A percentile compares a stretch with the other conserved stretches of the same genome.
These are phyloP conservation scores for Amia ocellicauda DNA, from an alignment of 2,113 vertebrate genomes.

Conservation along the genomic window DNA sequence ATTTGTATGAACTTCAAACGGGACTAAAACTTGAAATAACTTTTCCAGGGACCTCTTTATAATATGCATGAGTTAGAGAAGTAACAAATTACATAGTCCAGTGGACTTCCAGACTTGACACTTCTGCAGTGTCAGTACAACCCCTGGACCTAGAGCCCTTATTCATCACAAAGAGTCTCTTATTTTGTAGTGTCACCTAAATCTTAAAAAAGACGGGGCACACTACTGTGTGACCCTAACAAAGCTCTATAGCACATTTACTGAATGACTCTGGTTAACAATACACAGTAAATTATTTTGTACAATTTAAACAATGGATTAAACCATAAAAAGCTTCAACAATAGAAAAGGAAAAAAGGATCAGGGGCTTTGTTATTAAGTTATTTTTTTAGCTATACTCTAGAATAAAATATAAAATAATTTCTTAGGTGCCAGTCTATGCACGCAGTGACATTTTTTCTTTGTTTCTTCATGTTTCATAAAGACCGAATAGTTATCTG, in stretches of 20 bases:
- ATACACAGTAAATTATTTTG: constrained; percentile 69
- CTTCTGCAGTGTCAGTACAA: too few relatives aligned
- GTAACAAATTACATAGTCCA: constrained; percentile 49
- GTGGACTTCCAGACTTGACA: not conserved
- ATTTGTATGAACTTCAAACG: too few relatives aligned
- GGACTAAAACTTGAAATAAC: too few relatives aligned
- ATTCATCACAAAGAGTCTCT: constrained; percentile 38
- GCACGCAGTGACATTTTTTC: too few relatives aligned
- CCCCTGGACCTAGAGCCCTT: constrained; percentile 17
- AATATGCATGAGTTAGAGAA: constrained; percentile 45
- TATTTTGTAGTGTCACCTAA: constrained; percentile 60
- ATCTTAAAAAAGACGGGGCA: constrained; percentile 50
- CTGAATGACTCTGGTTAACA: constrained; percentile 64
- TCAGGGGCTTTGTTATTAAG: constrained; percentile 59
- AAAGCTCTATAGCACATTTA: constrained; percentile 55
- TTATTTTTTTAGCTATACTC: too few relatives aligned
- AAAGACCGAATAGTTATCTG: too few relatives aligned
- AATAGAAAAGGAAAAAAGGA: constrained; percentile 65
- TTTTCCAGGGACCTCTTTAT: constrained; percentile 41
- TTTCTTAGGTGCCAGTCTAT: too few relatives aligned
- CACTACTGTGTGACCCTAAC: constrained; percentile 52
- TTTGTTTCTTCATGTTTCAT: too few relatives aligned
- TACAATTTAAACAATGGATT: constrained; percentile 65
- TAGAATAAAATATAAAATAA: too few relatives aligned
- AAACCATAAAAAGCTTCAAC: constrained; percentile 63